A percentile compares a stretch with the other conserved stretches of the same genome.
These are phyloP conservation scores for Crotalus horridus DNA, from an alignment of 2,113 vertebrate genomes.

Conservation along the genomic window DNA sequence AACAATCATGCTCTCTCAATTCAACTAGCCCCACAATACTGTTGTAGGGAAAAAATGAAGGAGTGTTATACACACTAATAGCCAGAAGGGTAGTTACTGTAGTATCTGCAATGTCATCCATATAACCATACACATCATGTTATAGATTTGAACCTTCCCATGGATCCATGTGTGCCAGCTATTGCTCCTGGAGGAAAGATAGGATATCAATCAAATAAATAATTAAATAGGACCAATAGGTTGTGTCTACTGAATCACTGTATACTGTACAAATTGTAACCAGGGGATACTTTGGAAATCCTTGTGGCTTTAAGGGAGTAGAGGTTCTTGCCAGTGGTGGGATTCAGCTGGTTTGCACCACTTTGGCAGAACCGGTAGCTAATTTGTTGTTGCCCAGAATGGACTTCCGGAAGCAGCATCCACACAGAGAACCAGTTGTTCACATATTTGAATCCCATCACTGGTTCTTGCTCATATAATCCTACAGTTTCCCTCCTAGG, in stretches of 20 bases:
- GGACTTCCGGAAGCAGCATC: too few relatives aligned
- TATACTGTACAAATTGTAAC: background rate
- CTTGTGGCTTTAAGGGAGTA: background rate
- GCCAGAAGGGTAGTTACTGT: background rate
- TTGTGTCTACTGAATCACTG: background rate
- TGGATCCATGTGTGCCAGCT: background rate
- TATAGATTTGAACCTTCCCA: background rate
- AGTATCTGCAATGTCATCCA: background rate
- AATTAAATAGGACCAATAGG: background rate
- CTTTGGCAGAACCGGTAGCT: too few relatives aligned
- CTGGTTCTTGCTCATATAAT: background rate
- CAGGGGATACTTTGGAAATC: background rate
- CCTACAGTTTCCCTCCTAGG: background rate
- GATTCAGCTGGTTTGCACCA: too few relatives aligned
- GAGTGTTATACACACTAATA: background rate
- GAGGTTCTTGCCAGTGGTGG: background rate
- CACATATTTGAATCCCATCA: too few relatives aligned
- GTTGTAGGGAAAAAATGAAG: background rate
- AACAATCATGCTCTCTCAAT: background rate
- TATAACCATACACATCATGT: background rate
- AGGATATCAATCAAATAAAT: background rate
- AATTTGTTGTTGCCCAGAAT: too few relatives aligned
- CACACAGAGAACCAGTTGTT: too few relatives aligned
- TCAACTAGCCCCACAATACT: background rate
- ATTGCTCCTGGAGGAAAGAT: background rate